Base-by-base conservation (phyloP, 2,888 invertebrate genomes). In the Celastrina argiolus region DNA sequence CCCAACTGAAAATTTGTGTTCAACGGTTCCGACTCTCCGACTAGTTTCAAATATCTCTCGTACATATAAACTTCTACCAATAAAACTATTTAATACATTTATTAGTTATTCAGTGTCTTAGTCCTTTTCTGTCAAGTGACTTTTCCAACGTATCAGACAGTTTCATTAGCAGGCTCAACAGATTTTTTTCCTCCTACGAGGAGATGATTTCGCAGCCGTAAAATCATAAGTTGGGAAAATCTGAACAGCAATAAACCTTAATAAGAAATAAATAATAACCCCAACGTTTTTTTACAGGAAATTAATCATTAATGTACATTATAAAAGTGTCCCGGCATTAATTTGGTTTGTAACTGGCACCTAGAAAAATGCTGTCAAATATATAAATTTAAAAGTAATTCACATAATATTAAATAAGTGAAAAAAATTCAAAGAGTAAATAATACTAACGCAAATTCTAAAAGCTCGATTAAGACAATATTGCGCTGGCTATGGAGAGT, bases 1-100 rank as follows among this genome's bases (percentile, higher is more conserved):
- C 74, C 71, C 72, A 74, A 76, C 67, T 78, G 78, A 76, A 78
- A 81, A 82, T 76, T 74, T 71, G 39, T 39, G 22, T 39, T 22
- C 14, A 39, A 61, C 34, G 36, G 34, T 61, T 36, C 61, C 18
- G 14, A 22, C 61, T 22, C 14, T 39, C 18, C 67, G 26, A 26
- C 67, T 58, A 39, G 39, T 64, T 66, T 66, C 56, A 65, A 67
- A 41, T 58, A 12, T 66, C 58, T 64, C 12, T 36, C 12, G 36
- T 36, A 2, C 36, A 36, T 36, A 12, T 36, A n/a, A n/a, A n/a
- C n/a, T n/a, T n/a, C n/a, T n/a, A n/a, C n/a, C n/a, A n/a, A n/a
- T n/a, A n/a, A n/a, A n/a, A n/a, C n/a, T n/a, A n/a, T n/a, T n/a
- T n/a, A n/a, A n/a, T n/a, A n/a, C n/a, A n/a, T n/a, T n/a, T n/a